Conservation (phyloP, 2,888 invertebrate genomes). For the Cephus rjabovi region DNA sequence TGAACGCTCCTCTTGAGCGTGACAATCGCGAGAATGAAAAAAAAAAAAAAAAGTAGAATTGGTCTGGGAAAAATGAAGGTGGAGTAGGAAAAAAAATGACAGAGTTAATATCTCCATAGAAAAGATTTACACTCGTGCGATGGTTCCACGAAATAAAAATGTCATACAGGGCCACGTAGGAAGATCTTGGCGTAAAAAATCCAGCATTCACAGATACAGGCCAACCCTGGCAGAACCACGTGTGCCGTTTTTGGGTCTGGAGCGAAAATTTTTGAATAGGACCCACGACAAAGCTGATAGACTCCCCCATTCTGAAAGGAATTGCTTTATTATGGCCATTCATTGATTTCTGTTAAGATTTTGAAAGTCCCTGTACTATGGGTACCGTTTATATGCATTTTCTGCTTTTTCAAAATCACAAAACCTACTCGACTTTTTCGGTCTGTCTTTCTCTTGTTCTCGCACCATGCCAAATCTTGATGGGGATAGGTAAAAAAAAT, state of each 20-base stretch:
- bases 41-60: background rate
- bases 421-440: constrained; percentile 29
- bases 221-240: constrained; percentile 33
- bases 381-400: constrained; percentile 28
- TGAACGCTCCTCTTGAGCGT: background rate
- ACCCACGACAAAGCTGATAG: constrained; percentile 36
- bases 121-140: constrained; percentile 2
- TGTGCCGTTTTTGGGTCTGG: constrained; percentile 5
- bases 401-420: constrained; percentile 48
- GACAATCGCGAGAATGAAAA: constrained; percentile 6
- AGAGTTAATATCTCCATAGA: constrained; percentile 32
- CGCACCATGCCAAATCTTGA: background rate
- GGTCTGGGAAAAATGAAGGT: constrained; percentile 5
- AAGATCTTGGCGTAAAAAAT: constrained; percentile 14
- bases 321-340: constrained; percentile 12
- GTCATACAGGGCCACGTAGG: background rate
- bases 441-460: background rate
- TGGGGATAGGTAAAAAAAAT: background rate
- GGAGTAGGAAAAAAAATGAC: constrained; percentile 12
- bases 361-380: background rate
- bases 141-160: constrained; percentile 21
- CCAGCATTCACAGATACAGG: constrained; percentile 40
- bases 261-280: constrained; percentile 43
- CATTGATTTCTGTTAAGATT: background rate
- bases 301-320: constrained; percentile 2